Evolutionary conservation across 2,797 vertebrate genomes (phyloP), one percentile per base, ranked within the genome.

Genomic region (Phataginus tricuspis): DNA sequence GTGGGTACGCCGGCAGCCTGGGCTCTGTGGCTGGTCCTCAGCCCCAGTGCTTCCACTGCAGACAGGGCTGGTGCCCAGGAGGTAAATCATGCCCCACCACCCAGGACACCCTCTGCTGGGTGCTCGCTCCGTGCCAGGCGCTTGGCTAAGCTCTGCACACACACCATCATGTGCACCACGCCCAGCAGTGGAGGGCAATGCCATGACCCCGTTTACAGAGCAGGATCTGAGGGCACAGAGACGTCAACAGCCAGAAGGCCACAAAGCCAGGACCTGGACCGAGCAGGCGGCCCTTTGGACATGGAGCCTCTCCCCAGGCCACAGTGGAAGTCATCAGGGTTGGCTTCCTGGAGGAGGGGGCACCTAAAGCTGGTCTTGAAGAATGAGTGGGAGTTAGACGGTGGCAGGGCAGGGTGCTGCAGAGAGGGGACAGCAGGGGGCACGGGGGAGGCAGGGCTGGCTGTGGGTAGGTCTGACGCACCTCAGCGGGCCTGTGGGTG

Each of bases 91-190:
- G 45, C 45, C 45, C 45, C 45, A 45, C 45, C 45, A 45, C 45
- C 45, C 45, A 11, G 10, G 45, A 45, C 45, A 7, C 19, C 1
- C 0, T 23, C 42, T 2, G 1, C 34, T 5, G 0, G 5, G 42
- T 1, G 63, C 31, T 59, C 12, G 4, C 11, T 0, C 42, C 10
- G 10, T 10, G n/a, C 66, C 27, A 0, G 34, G 55, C 15, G 0
- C 55, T 19, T 7, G 0, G 55, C 74, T 69, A 2, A 75, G 51
- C 7, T 57, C 21, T 63, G 1, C 4, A 31, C 29, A 12, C 0
- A 2, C 21, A 15, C 55, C n/a, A 14, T 8, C n/a, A 18, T 8
- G 0, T 15, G 64, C 6, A 8, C 21, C 7, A 16, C 19, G 2
- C 37, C n/a, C 18, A 12, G 21, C 49, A 10, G 16, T 34, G 51